Evolutionary conservation across 2,797 vertebrate genomes (phyloP).

Genomic region (Typhlichthys subterraneus): DNA sequence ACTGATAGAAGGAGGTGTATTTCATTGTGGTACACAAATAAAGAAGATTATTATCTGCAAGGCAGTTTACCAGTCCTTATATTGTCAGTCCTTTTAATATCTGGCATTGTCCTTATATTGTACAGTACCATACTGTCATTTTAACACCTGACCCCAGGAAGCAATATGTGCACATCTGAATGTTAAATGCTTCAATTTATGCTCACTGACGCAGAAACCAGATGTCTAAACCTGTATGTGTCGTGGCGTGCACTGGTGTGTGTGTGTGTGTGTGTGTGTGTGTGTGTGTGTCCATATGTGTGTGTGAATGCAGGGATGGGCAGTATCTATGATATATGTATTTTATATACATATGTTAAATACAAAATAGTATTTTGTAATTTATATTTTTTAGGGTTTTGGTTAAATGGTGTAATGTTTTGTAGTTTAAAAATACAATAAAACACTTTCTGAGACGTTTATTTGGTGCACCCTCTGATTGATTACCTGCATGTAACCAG

Average conservation of each 20-base stretch:
- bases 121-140: too few species aligned
- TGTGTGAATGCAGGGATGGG: slow-evolving; percentile 16
- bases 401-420: too few species aligned
- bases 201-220: too few species aligned
- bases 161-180: too few species aligned
- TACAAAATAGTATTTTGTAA: background rate
- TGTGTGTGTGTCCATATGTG: slow-evolving; percentile 5
- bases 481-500: too few species aligned
- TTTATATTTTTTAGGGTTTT: background rate
- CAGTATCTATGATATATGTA: too few species aligned
- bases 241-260: background rate
- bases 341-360: too few species aligned
- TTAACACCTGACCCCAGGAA: too few species aligned
- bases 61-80: slow-evolving; percentile 20
- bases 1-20: background rate
- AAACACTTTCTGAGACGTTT: too few species aligned
- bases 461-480: too few species aligned
- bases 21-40: slow-evolving; percentile 2
- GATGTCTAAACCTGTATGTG: background rate
- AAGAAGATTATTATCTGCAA: slow-evolving; percentile 18
- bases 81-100: background rate
- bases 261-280: background rate
- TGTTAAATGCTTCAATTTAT: too few species aligned
- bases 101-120: background rate
- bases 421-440: too few species aligned